phyloP scores from a whole-genome alignment of 2,797 vertebrate genomes.

The Atherinosoma microstoma region DNA sequence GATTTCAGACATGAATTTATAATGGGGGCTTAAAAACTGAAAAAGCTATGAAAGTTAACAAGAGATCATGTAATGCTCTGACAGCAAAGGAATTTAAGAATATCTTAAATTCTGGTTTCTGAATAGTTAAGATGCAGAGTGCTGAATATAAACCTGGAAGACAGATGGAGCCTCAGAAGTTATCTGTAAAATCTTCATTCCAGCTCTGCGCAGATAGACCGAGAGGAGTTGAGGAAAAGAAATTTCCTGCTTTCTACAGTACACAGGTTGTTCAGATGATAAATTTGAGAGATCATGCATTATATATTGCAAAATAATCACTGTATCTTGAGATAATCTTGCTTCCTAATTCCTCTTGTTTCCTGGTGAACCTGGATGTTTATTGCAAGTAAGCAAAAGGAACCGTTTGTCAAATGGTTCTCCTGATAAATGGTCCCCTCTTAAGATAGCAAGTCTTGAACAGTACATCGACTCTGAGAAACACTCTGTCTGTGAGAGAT shows the following conservation, averaged over 20 bases:
- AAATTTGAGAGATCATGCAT: slow-evolving; percentile 15
- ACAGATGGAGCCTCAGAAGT: slow-evolving; percentile 23
- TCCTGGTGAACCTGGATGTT: slow-evolving; percentile 33
- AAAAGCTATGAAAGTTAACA: slow-evolving; percentile 28
- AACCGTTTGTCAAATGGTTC: slow-evolving; percentile 1
- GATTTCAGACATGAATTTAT: slow-evolving; percentile 38
- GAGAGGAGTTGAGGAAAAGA: slow-evolving; percentile 7
- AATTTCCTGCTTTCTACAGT: slow-evolving; percentile 20
- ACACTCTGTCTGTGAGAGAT: neutral
- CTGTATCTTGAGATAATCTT: slow-evolving; percentile 37
- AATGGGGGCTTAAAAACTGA: slow-evolving; percentile 19
- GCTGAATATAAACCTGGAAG: slow-evolving; percentile 27
- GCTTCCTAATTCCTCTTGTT: slow-evolving; percentile 32
- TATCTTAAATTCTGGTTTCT: slow-evolving; percentile 6
- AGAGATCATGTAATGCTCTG: slow-evolving; percentile 17
- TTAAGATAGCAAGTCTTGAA: neutral
- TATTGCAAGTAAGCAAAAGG: slow-evolving; percentile 1
- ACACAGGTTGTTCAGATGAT: slow-evolving; percentile 13
- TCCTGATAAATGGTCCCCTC: slow-evolving; percentile 1
- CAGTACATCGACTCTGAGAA: slow-evolving; percentile 1
- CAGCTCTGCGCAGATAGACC: neutral
- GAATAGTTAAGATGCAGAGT: slow-evolving; percentile 9
- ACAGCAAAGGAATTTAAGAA: slow-evolving; percentile 27
- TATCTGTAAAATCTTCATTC: slow-evolving; percentile 52
- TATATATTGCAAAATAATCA: slow-evolving; percentile 30